Evolutionary conservation across 2,797 vertebrate genomes (phyloP).

Genomic region (Hyperoplus lanceolatus): DNA sequence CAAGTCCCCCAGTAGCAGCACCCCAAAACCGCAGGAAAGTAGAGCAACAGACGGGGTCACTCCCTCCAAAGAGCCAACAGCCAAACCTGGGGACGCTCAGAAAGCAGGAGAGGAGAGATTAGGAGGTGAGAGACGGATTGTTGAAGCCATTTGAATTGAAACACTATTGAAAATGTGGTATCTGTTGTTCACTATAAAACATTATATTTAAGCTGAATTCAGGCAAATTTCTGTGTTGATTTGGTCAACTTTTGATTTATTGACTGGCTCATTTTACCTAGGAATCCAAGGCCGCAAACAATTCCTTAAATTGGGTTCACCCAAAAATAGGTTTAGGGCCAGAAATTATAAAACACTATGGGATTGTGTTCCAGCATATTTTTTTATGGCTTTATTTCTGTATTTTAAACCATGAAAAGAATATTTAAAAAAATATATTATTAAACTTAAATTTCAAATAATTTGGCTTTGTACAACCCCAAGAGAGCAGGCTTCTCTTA

Average conservation of each 20-base stretch:
- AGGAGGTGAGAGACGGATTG: constrained; percentile 83
- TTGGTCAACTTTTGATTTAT: not conserved
- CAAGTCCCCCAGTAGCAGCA: constrained; percentile 80
- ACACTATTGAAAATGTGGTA: not conserved
- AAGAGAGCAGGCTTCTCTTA: not conserved
- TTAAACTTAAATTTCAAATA: not conserved
- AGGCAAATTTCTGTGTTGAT: not conserved
- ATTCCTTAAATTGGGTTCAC: not conserved
- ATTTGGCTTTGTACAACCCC: not conserved
- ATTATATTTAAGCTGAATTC: not conserved
- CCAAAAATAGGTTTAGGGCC: not conserved
- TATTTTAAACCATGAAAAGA: not conserved
- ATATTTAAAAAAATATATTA: not conserved
- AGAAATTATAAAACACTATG: not conserved
- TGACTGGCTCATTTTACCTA: not conserved
- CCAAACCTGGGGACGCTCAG: constrained; percentile 85
- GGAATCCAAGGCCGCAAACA: not conserved
- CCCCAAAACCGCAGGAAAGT: constrained; percentile 65
- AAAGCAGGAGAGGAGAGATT: constrained; percentile 90
- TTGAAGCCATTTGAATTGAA: no score
- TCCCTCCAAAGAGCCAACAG: constrained; percentile 63
- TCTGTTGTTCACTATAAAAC: no score
- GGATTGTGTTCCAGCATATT: not conserved
- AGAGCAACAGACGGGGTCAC: constrained; percentile 65
- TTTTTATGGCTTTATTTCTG: not conserved